Conservation (phyloP, 2,888 invertebrate genomes). For the Rambutsinella grinnellia region DNA sequence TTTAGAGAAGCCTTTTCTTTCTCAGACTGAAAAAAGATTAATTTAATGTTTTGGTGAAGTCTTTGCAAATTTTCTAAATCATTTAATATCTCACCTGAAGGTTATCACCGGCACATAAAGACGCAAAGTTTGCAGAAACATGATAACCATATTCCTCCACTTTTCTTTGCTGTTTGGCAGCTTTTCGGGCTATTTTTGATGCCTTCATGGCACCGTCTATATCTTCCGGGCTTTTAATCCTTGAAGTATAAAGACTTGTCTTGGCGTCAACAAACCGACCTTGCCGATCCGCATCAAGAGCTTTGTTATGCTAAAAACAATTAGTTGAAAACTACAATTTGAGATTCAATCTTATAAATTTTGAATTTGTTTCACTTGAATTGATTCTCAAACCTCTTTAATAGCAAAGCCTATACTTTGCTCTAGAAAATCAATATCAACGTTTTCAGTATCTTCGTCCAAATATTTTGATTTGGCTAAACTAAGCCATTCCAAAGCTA, state of each 20-base stretch:
- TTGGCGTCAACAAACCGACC: too few species aligned
- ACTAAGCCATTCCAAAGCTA: constrained; percentile 46
- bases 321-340: too few species aligned
- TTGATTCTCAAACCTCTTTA: constrained; percentile 17
- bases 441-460: constrained; percentile 5
- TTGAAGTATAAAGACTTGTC: too few species aligned
- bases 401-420: constrained; percentile 28
- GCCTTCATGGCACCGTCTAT: constrained; percentile 14
- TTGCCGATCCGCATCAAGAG: constrained; percentile 3
- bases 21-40: constrained; percentile 29
- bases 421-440: constrained; percentile 17
- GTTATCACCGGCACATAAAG: constrained; percentile 43
- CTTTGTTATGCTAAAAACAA: constrained; percentile 37
- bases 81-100: constrained; percentile 26
- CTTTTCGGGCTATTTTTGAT: not conserved
- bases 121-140: constrained; percentile 25
- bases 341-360: too few species aligned
- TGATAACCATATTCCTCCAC: constrained; percentile 26
- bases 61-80: not conserved
- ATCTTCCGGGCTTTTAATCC: too few species aligned
- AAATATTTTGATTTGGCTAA: constrained; percentile 10
- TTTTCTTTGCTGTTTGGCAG: constrained; percentile 1
- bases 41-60: not conserved
- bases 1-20: constrained; percentile 29
- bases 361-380: too few species aligned